Evolutionary conservation across 2,797 vertebrate species (phyloP), one percentile per base, ranked within the genome.

Genomic region (Anguilla megastoma): DNA sequence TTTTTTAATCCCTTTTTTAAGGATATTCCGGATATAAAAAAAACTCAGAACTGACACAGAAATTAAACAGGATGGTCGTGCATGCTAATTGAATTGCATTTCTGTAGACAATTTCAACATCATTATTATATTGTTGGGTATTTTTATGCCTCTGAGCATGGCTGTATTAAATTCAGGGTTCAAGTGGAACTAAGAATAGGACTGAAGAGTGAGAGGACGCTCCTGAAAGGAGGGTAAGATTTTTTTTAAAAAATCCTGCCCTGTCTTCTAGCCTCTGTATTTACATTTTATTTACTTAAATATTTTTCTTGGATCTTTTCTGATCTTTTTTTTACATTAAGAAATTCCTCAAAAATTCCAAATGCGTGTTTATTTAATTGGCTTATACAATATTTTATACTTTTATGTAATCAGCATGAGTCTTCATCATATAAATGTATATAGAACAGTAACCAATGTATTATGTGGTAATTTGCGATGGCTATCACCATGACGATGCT

Each of bases 291-390:
- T 82, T 48, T 82, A n/a, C 79, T 50, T 33, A 10, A 14, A 71
- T 71, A 14, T 76, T n/a, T 50, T 82, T 82, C 24, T 82, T 48
- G 24, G 58, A 83, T 52, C 45, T 52, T 36, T 27, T 58, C 45
- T 86, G 66, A 86, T 66, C n/a, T 88, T 60, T n/a, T 48, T 50
- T 50, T 58, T 76, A 36, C 16, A 7, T 41, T 12, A 41, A 82
- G 41, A 69, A 58, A 83, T 82, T 86, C 56, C 21, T n/a, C 79
- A 50, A 12, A 58, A 16, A 80, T 82, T 27, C 30, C 48, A 82
- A 71, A 82, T 82, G 85, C 84, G 71, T 86, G 79, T 86, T 71
- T 52, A 21, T 82, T 48, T 21, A 48, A 74, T 74, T 74, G 27
- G 10, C 69, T 56, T 56, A n/a, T 63, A 24, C 41, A 80, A 24